Percentiles rank a stretch among this genome's conserved stretches.
Conservation (phyloP, 2,113 vertebrate species). For the Isurus oxyrinchus region DNA sequence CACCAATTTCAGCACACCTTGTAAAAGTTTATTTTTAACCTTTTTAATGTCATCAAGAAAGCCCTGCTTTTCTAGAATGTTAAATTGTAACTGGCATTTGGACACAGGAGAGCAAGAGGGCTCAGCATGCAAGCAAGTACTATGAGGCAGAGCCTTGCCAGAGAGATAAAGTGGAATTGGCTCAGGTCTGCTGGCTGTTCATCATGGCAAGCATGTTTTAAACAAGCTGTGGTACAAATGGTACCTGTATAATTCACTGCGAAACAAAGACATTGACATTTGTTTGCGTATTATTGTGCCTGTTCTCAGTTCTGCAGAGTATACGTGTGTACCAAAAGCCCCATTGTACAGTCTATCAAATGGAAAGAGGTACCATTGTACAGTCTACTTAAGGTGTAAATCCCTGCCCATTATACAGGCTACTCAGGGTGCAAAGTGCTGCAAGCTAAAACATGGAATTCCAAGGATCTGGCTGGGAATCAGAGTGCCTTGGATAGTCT, state of each 20-base stretch:
- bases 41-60: neutral
- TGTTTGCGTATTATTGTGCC: no score
- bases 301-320: neutral
- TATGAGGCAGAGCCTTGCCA: neutral
- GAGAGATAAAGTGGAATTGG: neutral
- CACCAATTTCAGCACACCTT: neutral
- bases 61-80: neutral
- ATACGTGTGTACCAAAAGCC: neutral
- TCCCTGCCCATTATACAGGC: neutral
- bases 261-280: neutral
- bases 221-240: neutral
- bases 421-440: neutral
- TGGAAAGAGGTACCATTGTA: neutral
- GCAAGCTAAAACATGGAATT: neutral
- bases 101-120: neutral
- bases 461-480: slow-evolving; percentile 13
- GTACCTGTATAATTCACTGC: neutral
- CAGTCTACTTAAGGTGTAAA: neutral
- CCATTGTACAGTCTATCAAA: neutral
- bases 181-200: neutral
- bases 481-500: neutral
- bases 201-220: neutral
- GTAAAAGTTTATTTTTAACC: slow-evolving; percentile 14
- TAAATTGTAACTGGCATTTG: neutral
- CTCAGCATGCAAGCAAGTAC: neutral